Conservation (phyloP, 2,113 vertebrate species). For the Notiomystis cincta region DNA sequence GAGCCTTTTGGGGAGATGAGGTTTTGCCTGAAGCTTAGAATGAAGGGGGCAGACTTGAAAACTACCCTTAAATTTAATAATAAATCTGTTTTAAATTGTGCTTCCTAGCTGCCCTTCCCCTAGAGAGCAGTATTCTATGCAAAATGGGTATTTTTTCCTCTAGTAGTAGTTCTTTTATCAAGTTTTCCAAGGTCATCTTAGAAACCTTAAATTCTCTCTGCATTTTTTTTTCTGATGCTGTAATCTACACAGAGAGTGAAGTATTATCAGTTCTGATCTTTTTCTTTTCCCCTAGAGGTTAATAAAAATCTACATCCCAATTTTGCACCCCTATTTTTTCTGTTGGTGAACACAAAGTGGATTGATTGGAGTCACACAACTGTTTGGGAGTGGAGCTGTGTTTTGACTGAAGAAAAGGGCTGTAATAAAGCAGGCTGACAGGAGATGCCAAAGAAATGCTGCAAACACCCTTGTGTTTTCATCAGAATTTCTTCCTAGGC, state of each 20-base stretch:
- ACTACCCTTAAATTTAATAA: background rate
- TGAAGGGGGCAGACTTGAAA: background rate
- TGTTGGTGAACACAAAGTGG: background rate
- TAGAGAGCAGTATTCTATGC: background rate
- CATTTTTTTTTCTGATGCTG: background rate
- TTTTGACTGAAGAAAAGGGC: background rate
- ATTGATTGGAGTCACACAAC: background rate
- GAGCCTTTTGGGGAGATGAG: background rate
- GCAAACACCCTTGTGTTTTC: background rate
- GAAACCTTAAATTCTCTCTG: background rate
- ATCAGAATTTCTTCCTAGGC: background rate
- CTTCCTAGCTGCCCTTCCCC: background rate
- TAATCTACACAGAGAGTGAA: background rate
- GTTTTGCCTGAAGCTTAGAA: background rate
- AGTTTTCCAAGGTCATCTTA: background rate
- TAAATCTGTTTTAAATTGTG: background rate
- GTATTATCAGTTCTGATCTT: background rate
- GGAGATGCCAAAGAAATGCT: background rate
- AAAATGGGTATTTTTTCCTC: background rate
- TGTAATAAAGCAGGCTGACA: conserved; percentile 11
- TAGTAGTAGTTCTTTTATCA: background rate
- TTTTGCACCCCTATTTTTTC: background rate
- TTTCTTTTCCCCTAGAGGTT: background rate
- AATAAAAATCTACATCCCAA: background rate
- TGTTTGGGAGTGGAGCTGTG: background rate